Base-by-base conservation (phyloP, 2,797 vertebrate genomes). In the Tapirus indicus region DNA sequence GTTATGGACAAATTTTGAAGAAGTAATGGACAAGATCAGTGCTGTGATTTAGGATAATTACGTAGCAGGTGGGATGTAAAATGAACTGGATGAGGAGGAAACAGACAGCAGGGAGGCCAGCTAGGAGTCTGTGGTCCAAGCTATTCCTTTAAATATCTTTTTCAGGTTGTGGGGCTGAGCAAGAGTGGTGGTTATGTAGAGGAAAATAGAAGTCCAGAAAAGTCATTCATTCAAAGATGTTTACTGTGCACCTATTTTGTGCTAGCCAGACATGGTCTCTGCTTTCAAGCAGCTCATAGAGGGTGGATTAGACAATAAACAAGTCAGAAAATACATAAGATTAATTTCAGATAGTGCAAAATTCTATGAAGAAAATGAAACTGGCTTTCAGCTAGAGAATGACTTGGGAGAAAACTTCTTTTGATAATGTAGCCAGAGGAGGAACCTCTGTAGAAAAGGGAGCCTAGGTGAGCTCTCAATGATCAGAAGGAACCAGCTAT, bases 361-460 rank as follows among this genome's bases (percentile, higher is more conserved):
- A 25, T 80, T 80, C 71, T 75, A 0, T 75, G 72, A 91, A 91
- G 54, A 96, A 94, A 95, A 77, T 94, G 64, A 91, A 95, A 49
- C 2, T 91, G 77, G 23, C 29, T 80, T 88, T 96, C 80, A 88
- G n/a, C n/a, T 72, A 44, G 18, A 49, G 56, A 91, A 86, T 79
- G 35, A 87, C 12, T 74, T 83, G 58, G 71, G 7, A 86, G 47
- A 47, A 83, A 91, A 47, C 21, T 77, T 91, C 47, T 89, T 95
- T 94, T 54, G 52, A 62, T 54, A 85, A 83, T 1, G 27, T 78
- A 60, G 38, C 27, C 66, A 95, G 21, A 32, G 47, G 58, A 80
- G 75, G 38, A 86, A 66, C 89, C 35, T 47, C 47, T 82, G 25
- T 23, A 88, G 68, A 58, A 82, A n/a, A 49, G n/a, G 47, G 23